Conservation (phyloP, 2,888 invertebrate species). For the Meganola albula region DNA sequence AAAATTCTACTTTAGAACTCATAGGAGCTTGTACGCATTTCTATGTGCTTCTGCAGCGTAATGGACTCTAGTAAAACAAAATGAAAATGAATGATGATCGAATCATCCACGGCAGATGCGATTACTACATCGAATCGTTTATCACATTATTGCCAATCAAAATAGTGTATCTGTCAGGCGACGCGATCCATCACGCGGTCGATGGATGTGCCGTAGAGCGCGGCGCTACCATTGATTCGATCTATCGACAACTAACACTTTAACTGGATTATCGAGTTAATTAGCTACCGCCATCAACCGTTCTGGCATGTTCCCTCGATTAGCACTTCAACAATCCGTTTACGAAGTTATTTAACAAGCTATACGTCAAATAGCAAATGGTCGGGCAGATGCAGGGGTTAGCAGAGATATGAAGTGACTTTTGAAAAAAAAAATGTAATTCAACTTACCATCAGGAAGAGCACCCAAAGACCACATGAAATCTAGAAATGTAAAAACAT, state of each 20-base stretch:
- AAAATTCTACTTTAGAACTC: constrained; percentile 33
- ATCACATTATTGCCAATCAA: constrained; percentile 77
- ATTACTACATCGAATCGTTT: constrained; percentile 68
- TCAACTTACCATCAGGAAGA: constrained; percentile 95
- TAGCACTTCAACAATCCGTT: constrained; percentile 37
- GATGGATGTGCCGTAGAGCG: constrained; percentile 42
- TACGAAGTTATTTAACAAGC: constrained; percentile 20
- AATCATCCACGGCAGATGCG: constrained; percentile 60
- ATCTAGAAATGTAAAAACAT: constrained; percentile 88
- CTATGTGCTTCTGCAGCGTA: constrained; percentile 44
- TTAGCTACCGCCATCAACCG: constrained; percentile 46
- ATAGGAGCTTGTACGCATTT: constrained; percentile 15
- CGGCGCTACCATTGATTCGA: constrained; percentile 44
- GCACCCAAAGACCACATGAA: constrained; percentile 99
- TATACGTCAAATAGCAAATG: constrained; percentile 33
- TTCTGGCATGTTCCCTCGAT: constrained; percentile 43
- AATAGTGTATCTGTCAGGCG: constrained; percentile 76
- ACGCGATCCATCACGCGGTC: constrained; percentile 64
- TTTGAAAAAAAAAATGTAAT: constrained; percentile 55
- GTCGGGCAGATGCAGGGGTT: constrained; percentile 46
- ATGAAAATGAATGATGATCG: constrained; percentile 62
- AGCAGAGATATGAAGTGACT: constrained; percentile 49
- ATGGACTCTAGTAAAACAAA: constrained; percentile 53
- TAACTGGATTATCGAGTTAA: constrained; percentile 47
- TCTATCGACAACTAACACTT: constrained; percentile 44